Base-by-base conservation (phyloP, 92 coral and sea anemone genomes). In the Scolanthus callimorphus region DNA sequence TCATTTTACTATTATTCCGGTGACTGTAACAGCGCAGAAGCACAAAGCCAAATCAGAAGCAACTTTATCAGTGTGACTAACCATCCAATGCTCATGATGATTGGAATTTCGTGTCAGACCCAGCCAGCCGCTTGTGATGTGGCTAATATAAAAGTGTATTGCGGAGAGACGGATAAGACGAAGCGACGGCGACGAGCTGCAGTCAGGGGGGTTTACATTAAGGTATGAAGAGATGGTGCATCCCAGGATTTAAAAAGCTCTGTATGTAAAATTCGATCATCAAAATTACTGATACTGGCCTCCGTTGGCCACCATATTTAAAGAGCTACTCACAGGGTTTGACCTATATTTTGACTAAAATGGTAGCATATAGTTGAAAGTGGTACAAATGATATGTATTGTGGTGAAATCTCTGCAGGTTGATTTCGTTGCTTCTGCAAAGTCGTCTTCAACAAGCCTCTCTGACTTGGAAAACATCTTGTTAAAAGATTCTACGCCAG, bases 1-100 rank as follows among this genome's bases (percentile, higher is more conserved):
- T 57, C 69, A 20, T 87, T 87, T 53, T 90, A 59, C 81, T 90
- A 91, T 29, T 91, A 74, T 76, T 62, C 85, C 6, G 97, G 97
- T 9, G 80, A 90, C 63, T 90, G 97, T 31, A 85, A 75, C 57
- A 80, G 70, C 23, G 39, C 59, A 48, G 86, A 63, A 24, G 97
- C 92, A 1, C 94, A 90, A 48, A 41, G 57, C 20, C 90, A 86
- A 29, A 78, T 90, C 62, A 90, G 85, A 57, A 50, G 23, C 9
- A 86, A 76, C 68, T 90, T 71, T 69, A 53, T 90, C 27, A 58
- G 47, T 11, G 67, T 86, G 49, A 20, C 71, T 6, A 70, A 68
- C 3, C 15, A 72, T 3, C 25, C 27, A 2, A 25, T 75, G n/a
- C 11, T 56, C 19, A 25, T 34, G 0, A 19, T 26, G 11, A 37